These are phyloP conservation scores for Scaptodrosophila latifasciaeformis DNA, from an alignment of 2,888 invertebrate species.

Conservation along the genomic window DNA sequence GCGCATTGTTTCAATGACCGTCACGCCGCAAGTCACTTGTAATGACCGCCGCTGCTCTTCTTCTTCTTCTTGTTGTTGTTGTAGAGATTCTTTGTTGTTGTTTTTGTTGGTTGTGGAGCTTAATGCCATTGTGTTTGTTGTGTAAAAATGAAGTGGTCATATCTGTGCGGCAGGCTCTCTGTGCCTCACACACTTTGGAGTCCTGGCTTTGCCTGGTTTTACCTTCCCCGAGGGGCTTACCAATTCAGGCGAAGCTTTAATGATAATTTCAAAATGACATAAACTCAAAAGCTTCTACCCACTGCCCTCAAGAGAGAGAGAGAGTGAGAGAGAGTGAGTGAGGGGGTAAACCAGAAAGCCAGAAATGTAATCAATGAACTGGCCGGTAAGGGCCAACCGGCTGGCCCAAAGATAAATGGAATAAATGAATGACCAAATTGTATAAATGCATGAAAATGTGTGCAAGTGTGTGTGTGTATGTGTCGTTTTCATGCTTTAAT, in stretches of 20 bases:
- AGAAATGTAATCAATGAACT: conserved; percentile 55
- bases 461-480: conserved; percentile 13
- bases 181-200: not conserved
- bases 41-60: not conserved
- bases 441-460: conserved; percentile 7
- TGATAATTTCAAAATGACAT: conserved; percentile 64
- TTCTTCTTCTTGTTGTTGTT: conserved; percentile 12
- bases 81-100: not conserved
- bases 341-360: too few species aligned
- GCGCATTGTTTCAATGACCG: conserved; percentile 62
- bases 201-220: too few species aligned
- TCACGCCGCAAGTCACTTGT: conserved; percentile 48
- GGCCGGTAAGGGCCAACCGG: conserved; percentile 27
- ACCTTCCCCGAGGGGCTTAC: too few species aligned
- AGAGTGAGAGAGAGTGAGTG: conserved; percentile 13
- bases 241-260: conserved; percentile 35
- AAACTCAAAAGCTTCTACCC: too few species aligned
- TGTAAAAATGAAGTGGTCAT: conserved; percentile 63
- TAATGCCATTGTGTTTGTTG: conserved; percentile 39
- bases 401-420: conserved; percentile 54
- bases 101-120: conserved; percentile 7
- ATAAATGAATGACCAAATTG: conserved; percentile 52
- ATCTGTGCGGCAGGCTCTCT: conserved; percentile 30
- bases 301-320: too few species aligned
- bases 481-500: conserved; percentile 59